Percentiles rank a stretch among this genome's conserved stretches.
Conservation (phyloP, 2,888 invertebrate species). For the Apodemia duryi region DNA sequence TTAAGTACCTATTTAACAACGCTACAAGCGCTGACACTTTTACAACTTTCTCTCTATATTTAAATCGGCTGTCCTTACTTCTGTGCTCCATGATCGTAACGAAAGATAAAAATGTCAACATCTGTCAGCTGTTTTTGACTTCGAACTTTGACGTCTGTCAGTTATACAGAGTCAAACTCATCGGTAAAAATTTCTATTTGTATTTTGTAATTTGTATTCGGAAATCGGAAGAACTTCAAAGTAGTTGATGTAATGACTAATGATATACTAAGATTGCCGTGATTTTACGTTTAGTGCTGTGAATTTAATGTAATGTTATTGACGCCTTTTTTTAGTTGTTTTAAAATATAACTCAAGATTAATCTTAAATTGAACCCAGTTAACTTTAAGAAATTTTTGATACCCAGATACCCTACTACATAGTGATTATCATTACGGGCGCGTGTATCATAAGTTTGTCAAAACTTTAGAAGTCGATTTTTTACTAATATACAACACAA, state of each 20-base stretch:
- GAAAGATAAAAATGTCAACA: too few species aligned
- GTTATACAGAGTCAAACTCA: too few species aligned
- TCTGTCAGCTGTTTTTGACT: too few species aligned
- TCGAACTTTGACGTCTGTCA: too few species aligned
- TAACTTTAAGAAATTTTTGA: background rate
- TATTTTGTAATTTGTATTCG: background rate
- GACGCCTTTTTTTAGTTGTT: background rate
- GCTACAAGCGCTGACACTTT: too few species aligned
- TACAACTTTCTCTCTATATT: too few species aligned
- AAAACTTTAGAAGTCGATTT: constrained; percentile 1
- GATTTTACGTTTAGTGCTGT: constrained; percentile 3
- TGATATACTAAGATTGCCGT: background rate
- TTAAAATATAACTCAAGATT: background rate
- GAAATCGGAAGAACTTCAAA: constrained; percentile 9
- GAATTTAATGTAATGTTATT: background rate
- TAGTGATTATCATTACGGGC: background rate
- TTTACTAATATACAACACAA: constrained; percentile 5
- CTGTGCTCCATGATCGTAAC: too few species aligned
- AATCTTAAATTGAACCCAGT: background rate
- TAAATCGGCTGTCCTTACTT: too few species aligned
- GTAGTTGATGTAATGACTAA: constrained; percentile 9
- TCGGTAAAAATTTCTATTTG: too few species aligned
- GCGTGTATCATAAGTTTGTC: background rate
- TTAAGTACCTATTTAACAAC: too few species aligned
- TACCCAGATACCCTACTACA: background rate